These are phyloP conservation scores for Rattus norvegicus DNA, from an alignment of 2,113 vertebrate genomes.

Conservation along the genomic window GRCr8 NC_086024.1:59172501-59173000, in stretches of 20 bases:
- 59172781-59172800: not conserved
- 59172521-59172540: not conserved
- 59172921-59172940: slow-evolving; percentile 11
- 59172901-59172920: slow-evolving; percentile 30
- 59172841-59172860: not conserved
- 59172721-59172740: not conserved
- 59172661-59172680: not conserved
- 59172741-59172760: not conserved
- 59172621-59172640: not conserved
- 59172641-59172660: not conserved
- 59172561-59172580: not conserved
- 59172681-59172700: not conserved
- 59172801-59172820: slow-evolving; percentile 18
- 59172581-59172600: not conserved
- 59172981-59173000: not conserved
- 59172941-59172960: not conserved
- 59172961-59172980: slow-evolving; percentile 11
- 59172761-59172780: slow-evolving; percentile 7
- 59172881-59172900: slow-evolving; percentile 4
- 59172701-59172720: not conserved
- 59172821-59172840: slow-evolving; percentile 24
- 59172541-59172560: not conserved
- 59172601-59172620: not conserved
- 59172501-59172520: slow-evolving; percentile 3
- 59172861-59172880: not conserved